Conservation (phyloP, 2,888 invertebrate genomes). For the Drosophila neutralis region DNA sequence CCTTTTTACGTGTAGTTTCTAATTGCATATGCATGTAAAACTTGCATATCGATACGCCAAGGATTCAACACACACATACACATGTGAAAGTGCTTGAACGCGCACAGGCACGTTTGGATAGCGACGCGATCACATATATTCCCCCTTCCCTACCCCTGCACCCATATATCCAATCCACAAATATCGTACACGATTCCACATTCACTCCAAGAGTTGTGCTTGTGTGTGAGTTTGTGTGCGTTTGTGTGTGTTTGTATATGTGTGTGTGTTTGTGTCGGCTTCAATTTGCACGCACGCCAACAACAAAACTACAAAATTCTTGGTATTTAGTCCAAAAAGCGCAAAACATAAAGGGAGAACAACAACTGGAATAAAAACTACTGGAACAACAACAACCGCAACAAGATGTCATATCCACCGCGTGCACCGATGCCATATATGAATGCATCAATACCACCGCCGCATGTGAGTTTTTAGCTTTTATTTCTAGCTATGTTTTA, state of each 20-base stretch:
- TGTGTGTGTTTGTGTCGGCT: conserved; percentile 67
- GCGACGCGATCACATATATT: conserved; percentile 31
- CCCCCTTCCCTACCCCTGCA: not conserved
- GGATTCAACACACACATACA: conserved; percentile 3
- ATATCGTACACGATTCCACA: conserved; percentile 63
- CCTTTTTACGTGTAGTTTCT: conserved; percentile 56
- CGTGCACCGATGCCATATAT: conserved; percentile 92
- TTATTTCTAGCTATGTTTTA: not conserved
- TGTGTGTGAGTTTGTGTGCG: conserved; percentile 29
- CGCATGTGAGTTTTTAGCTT: conserved; percentile 81
- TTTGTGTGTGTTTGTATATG: conserved; percentile 23
- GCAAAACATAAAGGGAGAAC: conserved; percentile 22
- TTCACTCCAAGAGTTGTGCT: conserved; percentile 39
- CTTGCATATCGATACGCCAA: conserved; percentile 10
- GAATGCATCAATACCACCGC: conserved; percentile 90
- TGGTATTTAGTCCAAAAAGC: conserved; percentile 32
- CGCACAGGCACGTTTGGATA: conserved; percentile 22
- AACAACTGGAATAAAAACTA: not conserved
- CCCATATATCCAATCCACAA: conserved; percentile 29
- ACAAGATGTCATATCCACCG: conserved; percentile 94
- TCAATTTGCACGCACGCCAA: conserved; percentile 66
- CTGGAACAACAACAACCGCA: conserved; percentile 22
- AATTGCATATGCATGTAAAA: conserved; percentile 36
- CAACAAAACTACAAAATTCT: conserved; percentile 43
- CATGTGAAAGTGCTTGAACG: conserved; percentile 30